Evolutionary conservation across 2,888 invertebrate genomes (phyloP).

Genomic region (Iphiclides podalirius): DNA sequence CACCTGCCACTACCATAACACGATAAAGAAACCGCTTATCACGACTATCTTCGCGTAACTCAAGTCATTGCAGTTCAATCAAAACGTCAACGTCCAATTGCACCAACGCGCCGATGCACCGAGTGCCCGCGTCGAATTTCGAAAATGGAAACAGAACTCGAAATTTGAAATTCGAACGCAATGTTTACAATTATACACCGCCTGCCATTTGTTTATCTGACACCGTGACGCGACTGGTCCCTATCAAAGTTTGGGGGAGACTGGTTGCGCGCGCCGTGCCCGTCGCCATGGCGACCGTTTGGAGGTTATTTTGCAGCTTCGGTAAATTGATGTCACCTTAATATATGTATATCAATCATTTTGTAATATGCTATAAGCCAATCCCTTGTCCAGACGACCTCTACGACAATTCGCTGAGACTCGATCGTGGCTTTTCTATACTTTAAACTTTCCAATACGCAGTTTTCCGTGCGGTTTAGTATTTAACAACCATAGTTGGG

Average conservation of each 20-base stretch:
- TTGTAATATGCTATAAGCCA: conserved; percentile 4
- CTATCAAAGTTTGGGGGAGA: conserved; percentile 43
- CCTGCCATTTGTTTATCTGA: conserved; percentile 27
- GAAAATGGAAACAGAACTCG: neutral
- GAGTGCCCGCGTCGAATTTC: conserved; percentile 12
- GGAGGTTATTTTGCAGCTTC: conserved; percentile 37
- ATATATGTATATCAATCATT: conserved; percentile 22
- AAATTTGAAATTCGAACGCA: conserved; percentile 22
- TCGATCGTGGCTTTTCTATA: too few species aligned
- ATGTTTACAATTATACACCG: conserved; percentile 28
- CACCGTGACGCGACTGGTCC: conserved; percentile 50
- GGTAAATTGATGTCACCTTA: conserved; percentile 19
- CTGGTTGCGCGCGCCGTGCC: conserved; percentile 75
- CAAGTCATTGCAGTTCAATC: conserved; percentile 18
- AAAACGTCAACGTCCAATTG: neutral
- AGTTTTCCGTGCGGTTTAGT: too few species aligned
- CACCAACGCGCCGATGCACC: neutral
- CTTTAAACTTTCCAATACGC: too few species aligned
- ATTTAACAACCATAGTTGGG: too few species aligned
- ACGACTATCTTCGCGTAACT: conserved; percentile 24
- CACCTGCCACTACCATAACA: conserved; percentile 45
- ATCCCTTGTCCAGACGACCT: too few species aligned
- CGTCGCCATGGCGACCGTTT: conserved; percentile 55
- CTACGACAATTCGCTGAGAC: too few species aligned
- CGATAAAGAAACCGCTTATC: conserved; percentile 26